These are phyloP conservation scores for Apodemus agrarius DNA, from an alignment of 2,797 vertebrate genomes.

Conservation along the genomic window DNA sequence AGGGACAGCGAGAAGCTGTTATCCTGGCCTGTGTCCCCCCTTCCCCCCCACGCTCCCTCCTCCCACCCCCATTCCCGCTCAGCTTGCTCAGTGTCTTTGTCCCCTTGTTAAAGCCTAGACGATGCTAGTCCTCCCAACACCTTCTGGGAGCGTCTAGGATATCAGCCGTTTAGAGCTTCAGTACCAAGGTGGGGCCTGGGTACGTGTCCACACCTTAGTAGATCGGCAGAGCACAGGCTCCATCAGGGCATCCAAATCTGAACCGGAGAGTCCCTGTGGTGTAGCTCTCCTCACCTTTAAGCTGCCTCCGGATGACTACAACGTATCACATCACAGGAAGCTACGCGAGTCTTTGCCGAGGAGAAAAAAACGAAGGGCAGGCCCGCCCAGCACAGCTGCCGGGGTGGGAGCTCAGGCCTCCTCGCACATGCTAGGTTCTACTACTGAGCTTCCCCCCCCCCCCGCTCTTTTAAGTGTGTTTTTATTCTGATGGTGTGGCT, in stretches of 20 bases:
- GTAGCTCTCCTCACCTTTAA: background rate
- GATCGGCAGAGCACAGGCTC: accelerated
- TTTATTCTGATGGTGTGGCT: background rate
- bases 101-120: background rate
- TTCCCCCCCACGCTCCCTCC: too few species aligned
- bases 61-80: background rate
- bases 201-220: accelerated
- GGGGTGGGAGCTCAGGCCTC: background rate
- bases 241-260: background rate
- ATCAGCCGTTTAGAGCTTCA: background rate
- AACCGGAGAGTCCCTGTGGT: background rate
- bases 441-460: too few species aligned
- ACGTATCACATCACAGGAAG: background rate
- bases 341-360: background rate
- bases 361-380: background rate
- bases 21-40: too few species aligned
- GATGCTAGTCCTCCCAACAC: background rate
- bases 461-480: background rate
- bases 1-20: background rate
- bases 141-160: background rate
- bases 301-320: background rate
- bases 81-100: background rate
- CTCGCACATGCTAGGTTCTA: background rate
- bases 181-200: background rate
- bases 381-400: background rate